Percentiles rank a stretch among this genome's conserved stretches.
These are phyloP conservation scores for Sigmodon hispidus DNA, from an alignment of 2,113 vertebrate species.

Conservation along the genomic window DNA sequence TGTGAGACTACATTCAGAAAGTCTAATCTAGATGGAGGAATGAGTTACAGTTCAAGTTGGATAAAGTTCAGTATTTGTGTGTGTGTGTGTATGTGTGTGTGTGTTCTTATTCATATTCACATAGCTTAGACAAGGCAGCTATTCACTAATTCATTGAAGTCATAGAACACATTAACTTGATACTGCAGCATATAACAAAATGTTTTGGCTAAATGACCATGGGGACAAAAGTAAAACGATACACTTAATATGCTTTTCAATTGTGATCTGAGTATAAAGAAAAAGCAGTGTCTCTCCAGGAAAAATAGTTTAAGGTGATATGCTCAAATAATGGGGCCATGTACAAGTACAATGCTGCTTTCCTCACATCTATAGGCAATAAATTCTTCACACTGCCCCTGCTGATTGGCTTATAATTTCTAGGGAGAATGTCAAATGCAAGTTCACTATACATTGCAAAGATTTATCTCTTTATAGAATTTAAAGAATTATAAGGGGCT, in stretches of 20 bases:
- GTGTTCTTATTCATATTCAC: background rate
- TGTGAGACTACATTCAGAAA: background rate
- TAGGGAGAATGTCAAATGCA: background rate
- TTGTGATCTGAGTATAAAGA: background rate
- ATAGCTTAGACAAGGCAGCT: background rate
- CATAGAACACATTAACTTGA: background rate
- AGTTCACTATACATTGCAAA: background rate
- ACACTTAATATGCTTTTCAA: constrained; percentile 1
- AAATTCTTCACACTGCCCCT: background rate
- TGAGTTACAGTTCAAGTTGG: background rate
- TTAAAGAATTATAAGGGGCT: constrained; percentile 51
- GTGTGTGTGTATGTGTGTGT: background rate
- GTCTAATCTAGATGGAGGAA: background rate
- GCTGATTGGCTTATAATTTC: constrained; percentile 25
- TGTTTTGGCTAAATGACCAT: background rate
- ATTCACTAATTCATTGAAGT: background rate
- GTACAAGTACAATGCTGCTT: background rate
- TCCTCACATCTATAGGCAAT: background rate
- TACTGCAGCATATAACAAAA: background rate
- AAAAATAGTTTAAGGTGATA: background rate
- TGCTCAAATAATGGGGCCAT: constrained; percentile 19
- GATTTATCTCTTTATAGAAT: constrained; percentile 43
- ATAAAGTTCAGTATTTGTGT: background rate
- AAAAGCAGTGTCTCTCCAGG: background rate
- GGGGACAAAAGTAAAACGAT: background rate